Evolutionary conservation across 37 sponge, comb jelly and placozoan species (phyloP), one percentile per base, ranked within the genome.

Genomic region (Petrosia ficiformis): DNA sequence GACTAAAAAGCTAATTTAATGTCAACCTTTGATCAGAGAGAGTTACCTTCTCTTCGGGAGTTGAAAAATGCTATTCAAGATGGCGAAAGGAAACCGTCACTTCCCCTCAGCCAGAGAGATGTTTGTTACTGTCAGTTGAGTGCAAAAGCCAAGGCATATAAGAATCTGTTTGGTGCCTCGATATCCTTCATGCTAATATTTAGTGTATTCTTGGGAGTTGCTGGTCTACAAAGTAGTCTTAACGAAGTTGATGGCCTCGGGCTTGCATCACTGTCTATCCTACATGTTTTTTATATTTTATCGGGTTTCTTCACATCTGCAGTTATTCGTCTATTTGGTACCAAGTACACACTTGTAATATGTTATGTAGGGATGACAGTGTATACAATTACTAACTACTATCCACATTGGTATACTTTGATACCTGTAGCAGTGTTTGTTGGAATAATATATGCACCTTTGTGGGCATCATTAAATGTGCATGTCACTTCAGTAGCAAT

Each of bases 361-460:
- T 63, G 77, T 1, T 83, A 70, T 56, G 30, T 77, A 14, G 59
- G 73, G 19, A 58, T 67, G 28, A 52, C 70, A 29, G 2, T 71
- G 52, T 91, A 76, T 66, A 68, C 77, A 0, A 36, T 48, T 2
- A 22, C 80, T 42, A 82, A 91, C 72, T 91, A 60, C 76, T 87
- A 91, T 61, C 87, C 92, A 1, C 40, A 40, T 42, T 82, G 80
- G 87, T 91, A 83, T 76, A 82, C 88, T 11, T 83, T 91, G 21
- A 42, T 91, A 14, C 87, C 87, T 25, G 72, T 60, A 11, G 80
- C 82, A 0, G 21, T 79, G 25, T 52, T 91, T n/a, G 14, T 78
- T 4, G 92, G 92, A 21, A 26, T 84, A 36, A 75, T 72, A 0
- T 75, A 64, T 14, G 87, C 70, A 1, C 92, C 84, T 22, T 41